These are phyloP conservation scores for Schizothorax lantsangensis DNA, from an alignment of 2,797 vertebrate genomes.

Conservation along the genomic window DNA sequence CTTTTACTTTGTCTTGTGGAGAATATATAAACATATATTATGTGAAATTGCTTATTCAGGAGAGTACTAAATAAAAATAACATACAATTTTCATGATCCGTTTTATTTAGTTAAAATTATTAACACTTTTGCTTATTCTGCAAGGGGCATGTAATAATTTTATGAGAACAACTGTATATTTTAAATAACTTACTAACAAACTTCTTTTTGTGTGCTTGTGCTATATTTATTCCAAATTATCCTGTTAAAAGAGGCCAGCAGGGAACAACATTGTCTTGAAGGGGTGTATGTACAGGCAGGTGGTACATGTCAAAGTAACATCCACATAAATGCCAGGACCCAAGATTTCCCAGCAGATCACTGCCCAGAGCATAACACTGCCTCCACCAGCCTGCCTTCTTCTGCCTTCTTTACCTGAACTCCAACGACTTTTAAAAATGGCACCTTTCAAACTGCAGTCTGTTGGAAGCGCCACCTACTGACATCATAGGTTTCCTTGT, in stretches of 20 bases:
- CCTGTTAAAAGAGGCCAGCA: background rate
- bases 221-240: background rate
- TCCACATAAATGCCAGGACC: background rate
- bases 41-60: too few relatives aligned
- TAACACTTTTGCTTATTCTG: too few relatives aligned
- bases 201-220: slow-evolving; percentile 2
- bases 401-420: background rate
- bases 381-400: background rate
- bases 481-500: background rate
- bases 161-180: background rate
- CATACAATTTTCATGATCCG: too few relatives aligned
- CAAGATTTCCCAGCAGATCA: background rate
- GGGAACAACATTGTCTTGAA: background rate
- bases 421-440: background rate
- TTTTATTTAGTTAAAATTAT: too few relatives aligned
- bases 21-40: too few relatives aligned
- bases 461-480: background rate
- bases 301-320: background rate
- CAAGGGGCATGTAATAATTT: too few relatives aligned
- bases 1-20: too few relatives aligned
- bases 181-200: background rate
- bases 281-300: background rate
- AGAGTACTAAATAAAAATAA: too few relatives aligned
- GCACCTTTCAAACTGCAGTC: background rate
- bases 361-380: background rate